Evolutionary conservation across 2,113 vertebrate species (phyloP).

Genomic region (Ciconia stormi): DNA sequence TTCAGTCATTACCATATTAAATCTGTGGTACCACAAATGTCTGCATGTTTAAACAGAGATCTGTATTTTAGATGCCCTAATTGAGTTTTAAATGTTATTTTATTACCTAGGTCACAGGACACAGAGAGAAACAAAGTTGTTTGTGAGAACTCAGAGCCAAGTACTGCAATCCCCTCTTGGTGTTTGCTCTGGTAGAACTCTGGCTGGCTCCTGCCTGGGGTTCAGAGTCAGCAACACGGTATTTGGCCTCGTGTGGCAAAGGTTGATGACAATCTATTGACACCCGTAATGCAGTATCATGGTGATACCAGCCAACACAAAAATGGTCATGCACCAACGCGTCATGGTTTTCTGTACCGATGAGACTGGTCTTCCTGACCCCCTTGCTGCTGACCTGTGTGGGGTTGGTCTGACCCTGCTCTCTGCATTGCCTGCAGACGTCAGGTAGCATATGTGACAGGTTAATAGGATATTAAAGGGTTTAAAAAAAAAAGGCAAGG

Average conservation of each 20-base stretch:
- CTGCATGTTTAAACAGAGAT: not conserved
- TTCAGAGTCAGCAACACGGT: not conserved
- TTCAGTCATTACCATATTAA: slow-evolving; percentile 1
- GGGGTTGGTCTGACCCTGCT: not conserved
- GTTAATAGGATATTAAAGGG: not conserved
- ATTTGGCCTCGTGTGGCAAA: not conserved
- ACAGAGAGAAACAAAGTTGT: not conserved
- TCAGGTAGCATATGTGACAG: too few relatives aligned
- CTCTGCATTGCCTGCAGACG: not conserved
- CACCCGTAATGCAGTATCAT: fast-evolving
- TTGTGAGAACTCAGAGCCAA: not conserved
- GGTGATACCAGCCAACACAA: not conserved
- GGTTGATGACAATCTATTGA: not conserved
- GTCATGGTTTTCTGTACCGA: fast-evolving
- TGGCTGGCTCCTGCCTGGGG: not conserved
- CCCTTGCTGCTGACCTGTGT: not conserved
- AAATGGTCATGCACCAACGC: not conserved
- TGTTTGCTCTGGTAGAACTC: not conserved
- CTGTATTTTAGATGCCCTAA: not conserved
- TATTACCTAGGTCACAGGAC: not conserved
- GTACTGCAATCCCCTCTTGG: not conserved
- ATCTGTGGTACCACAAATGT: not conserved
- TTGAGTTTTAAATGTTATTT: slow-evolving; percentile 18
- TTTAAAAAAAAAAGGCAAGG: not conserved
- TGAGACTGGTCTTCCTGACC: not conserved